Evolutionary conservation across 2,113 vertebrate genomes (phyloP).

Genomic region (Serilophus lunatus): DNA sequence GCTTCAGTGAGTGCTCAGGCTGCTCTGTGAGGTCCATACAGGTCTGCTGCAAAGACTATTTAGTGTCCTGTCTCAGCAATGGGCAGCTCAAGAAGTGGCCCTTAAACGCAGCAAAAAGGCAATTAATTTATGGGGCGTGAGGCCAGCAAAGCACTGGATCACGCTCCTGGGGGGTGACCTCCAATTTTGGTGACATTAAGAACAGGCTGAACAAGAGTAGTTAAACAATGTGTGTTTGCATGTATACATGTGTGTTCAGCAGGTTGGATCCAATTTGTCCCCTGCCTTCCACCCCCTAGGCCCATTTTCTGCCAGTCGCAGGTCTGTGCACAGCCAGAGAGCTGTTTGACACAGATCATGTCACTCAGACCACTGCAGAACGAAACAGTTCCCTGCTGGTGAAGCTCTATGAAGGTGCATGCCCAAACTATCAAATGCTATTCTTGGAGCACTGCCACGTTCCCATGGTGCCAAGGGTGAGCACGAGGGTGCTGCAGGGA

Average conservation of each 20-base stretch:
- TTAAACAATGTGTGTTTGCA: accelerated
- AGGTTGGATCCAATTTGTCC: accelerated
- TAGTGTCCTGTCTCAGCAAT: neutral
- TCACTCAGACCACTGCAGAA: accelerated
- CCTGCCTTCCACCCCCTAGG: too few relatives aligned
- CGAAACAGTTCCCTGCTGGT: accelerated
- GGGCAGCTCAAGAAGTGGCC: neutral
- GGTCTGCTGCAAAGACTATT: neutral
- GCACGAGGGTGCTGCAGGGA: accelerated
- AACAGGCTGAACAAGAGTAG: neutral
- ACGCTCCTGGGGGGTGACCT: accelerated
- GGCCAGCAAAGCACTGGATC: neutral
- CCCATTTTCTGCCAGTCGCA: neutral
- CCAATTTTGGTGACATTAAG: neutral
- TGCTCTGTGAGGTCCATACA: accelerated
- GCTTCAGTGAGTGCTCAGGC: neutral
- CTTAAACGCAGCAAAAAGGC: neutral
- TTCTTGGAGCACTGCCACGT: neutral
- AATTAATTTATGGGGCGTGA: neutral
- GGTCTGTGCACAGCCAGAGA: neutral
- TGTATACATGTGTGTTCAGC: accelerated
- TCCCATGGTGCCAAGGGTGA: accelerated
- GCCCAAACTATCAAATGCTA: neutral
- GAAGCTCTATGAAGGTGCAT: accelerated
- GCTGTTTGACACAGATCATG: neutral